Conservation (phyloP, 2,888 invertebrate genomes). For the Agrochola litura region DNA sequence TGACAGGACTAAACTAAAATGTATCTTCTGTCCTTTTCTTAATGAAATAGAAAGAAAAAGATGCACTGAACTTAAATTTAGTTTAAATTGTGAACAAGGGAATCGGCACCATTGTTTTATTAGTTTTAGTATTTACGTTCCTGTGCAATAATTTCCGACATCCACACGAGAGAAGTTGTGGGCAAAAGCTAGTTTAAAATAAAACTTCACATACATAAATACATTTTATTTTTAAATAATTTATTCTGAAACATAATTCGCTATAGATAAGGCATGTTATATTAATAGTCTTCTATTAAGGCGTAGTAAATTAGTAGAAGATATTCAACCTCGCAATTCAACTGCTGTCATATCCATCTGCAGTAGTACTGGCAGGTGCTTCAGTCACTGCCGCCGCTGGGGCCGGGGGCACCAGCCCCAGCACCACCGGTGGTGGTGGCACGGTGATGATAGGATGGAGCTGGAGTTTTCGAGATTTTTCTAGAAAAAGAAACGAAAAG, state of each 20-base stretch:
- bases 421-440: too few species aligned
- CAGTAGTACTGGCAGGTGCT: not conserved
- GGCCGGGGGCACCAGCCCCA: not conserved
- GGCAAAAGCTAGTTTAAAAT: not conserved
- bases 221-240: not conserved
- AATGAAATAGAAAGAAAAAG: too few species aligned
- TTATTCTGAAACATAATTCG: not conserved
- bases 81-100: too few species aligned
- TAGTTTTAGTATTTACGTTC: too few species aligned
- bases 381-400: not conserved
- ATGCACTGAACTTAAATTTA: too few species aligned
- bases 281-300: too few species aligned
- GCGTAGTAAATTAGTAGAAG: not conserved
- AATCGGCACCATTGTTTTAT: too few species aligned
- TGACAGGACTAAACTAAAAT: too few species aligned
- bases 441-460: not conserved
- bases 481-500: constrained; percentile 54
- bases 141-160: too few species aligned
- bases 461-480: constrained; percentile 58
- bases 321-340: constrained; percentile 32
- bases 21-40: too few species aligned
- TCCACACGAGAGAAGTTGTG: too few species aligned
- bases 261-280: not conserved
- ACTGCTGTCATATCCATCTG: constrained; percentile 27
- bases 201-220: not conserved